Evolutionary conservation across 2,797 vertebrate species (phyloP).

Genomic region (Ibycter americanus): DNA sequence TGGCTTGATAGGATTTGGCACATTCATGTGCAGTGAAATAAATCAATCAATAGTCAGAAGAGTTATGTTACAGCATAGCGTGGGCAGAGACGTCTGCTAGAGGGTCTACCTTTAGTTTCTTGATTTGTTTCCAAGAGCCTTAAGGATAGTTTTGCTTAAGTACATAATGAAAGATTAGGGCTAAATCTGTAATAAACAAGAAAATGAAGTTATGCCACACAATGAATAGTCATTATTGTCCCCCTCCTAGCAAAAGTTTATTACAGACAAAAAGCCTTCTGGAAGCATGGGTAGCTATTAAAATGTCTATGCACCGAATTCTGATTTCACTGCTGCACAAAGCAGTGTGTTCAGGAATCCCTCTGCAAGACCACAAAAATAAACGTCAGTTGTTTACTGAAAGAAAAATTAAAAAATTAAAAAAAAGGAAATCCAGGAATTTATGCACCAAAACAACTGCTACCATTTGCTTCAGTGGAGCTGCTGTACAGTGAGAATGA

Average conservation of each 20-base stretch:
- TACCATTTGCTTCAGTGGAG: neutral
- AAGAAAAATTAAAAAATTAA: neutral
- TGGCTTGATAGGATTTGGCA: slow-evolving; percentile 44
- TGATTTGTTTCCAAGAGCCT: slow-evolving; percentile 10
- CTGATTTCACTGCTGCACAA: slow-evolving; percentile 10
- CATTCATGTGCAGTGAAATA: slow-evolving; percentile 33
- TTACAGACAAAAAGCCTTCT: neutral
- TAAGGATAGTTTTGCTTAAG: slow-evolving; percentile 32
- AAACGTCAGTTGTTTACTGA: neutral
- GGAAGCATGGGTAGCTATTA: neutral
- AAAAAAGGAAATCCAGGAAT: neutral
- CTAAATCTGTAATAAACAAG: neutral
- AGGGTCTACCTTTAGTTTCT: neutral
- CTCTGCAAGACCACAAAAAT: neutral
- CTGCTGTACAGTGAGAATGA: neutral
- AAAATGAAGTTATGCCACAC: slow-evolving; percentile 35
- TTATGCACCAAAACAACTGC: neutral
- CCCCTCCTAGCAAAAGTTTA: slow-evolving; percentile 22
- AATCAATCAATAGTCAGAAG: slow-evolving; percentile 46
- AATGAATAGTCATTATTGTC: slow-evolving; percentile 15
- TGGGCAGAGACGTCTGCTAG: neutral
- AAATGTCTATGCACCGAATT: neutral
- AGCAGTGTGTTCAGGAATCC: neutral
- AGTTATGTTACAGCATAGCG: neutral
- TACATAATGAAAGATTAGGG: slow-evolving; percentile 28